Base-by-base conservation (phyloP, 2,888 invertebrate genomes). In the Idaea aversata region DNA sequence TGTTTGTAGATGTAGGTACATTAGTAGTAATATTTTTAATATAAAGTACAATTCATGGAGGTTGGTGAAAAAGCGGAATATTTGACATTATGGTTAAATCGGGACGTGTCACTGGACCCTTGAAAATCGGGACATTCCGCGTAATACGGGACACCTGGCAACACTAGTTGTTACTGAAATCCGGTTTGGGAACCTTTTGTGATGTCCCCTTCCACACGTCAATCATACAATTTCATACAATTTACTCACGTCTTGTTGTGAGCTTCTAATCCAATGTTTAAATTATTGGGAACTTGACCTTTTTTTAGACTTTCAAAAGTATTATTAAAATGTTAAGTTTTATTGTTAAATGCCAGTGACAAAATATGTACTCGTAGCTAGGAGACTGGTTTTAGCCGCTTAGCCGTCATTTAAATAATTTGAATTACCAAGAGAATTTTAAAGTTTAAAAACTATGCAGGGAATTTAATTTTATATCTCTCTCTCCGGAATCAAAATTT, bases 141-240 rank as follows among this genome's bases (percentile, higher is more conserved):
- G 25, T 25, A 25, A 25, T 25, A 25, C 25, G 3, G 25, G 25
- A 25, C 25, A 25, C 25, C 25, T 25, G 25, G 25, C 25, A 25
- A 25, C 25, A 25, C 25, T 25, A 25, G 13, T 47, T 47, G 47
- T 47, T 36, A 47, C 47, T 47, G 47, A 13, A 47, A 47, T 47
- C 47, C 47, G 47, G 47, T 47, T 47, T 47, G 47, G 47, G 47
- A 47, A 47, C 47, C 47, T 47, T 47, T 47, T 47, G 47, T 47
- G 47, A 47, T 10, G 47, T 47, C 10, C 47, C 47, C 47, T 47
- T 47, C 47, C 47, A 47, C 4, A 47, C 47, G 47, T 47, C 47
- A 47, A 47, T 47, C 47, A 47, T 47, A 47, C 47, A 47, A 7
- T 47, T 47, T 47, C 7, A 13, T 47, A 47, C 47, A 47, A 47